phyloP scores from a whole-genome alignment of 2,888 invertebrate genomes.

The Plemyria rubiginata region DNA sequence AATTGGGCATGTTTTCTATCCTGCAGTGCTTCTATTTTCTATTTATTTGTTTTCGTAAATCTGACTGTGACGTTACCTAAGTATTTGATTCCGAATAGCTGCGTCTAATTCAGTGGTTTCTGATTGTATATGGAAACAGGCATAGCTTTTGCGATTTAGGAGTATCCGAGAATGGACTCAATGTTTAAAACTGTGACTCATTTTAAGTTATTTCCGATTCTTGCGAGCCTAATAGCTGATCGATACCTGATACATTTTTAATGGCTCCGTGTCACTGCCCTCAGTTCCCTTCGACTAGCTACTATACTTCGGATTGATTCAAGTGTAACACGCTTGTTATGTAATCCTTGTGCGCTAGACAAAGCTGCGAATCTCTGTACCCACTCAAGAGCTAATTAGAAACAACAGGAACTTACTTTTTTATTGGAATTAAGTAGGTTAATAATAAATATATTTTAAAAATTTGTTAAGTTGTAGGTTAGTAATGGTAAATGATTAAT shows the following conservation, averaged over 20 bases:
- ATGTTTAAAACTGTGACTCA: background rate
- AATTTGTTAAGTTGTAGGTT: too few relatives aligned
- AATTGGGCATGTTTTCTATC: background rate
- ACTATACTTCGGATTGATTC: background rate
- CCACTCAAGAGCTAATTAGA: too few relatives aligned
- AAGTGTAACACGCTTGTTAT: background rate
- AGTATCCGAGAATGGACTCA: background rate
- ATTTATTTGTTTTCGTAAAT: background rate
- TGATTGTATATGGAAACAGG: background rate
- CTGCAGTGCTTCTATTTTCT: background rate
- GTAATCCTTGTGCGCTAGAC: background rate
- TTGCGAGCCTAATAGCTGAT: conserved; percentile 43
- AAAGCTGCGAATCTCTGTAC: too few relatives aligned
- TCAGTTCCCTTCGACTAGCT: background rate
- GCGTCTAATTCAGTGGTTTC: too few relatives aligned
- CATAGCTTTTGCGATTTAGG: background rate
- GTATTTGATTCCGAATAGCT: too few relatives aligned
- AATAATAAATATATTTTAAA: too few relatives aligned
- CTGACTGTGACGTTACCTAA: too few relatives aligned
- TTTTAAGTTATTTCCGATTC: conserved; percentile 28
- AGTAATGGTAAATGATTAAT: too few relatives aligned
- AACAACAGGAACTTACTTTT: too few relatives aligned
- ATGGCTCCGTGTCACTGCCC: conserved; percentile 44
- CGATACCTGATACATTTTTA: conserved; percentile 51
- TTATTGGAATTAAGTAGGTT: too few relatives aligned